A percentile compares a stretch with the other conserved stretches of the same genome.
Conservation (phyloP, 1,140 invertebrate species). For the Leptinotarsa defecta region DNA sequence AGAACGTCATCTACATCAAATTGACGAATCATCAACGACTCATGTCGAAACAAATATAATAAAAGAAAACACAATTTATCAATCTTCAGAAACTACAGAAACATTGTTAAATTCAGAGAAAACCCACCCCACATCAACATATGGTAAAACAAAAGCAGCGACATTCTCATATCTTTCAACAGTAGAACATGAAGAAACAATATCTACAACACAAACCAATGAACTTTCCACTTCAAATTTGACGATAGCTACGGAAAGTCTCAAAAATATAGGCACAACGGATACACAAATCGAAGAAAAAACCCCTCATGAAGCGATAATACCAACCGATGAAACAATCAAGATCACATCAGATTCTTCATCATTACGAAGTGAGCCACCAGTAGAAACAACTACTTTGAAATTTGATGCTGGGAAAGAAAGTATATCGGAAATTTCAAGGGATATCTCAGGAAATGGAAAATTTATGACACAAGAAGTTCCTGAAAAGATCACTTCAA, state of each 20-base stretch:
- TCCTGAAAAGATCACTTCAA: too few species aligned
- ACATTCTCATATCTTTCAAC: background rate
- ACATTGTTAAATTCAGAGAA: background rate
- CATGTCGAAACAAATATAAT: background rate
- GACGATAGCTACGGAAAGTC: background rate
- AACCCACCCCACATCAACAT: background rate
- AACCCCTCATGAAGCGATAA: too few species aligned
- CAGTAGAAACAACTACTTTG: too few species aligned
- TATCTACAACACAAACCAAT: background rate
- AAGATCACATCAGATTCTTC: too few species aligned
- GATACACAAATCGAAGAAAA: too few species aligned
- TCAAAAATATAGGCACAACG: background rate
- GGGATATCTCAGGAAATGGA: too few species aligned
- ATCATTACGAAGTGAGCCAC: too few species aligned
- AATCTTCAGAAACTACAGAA: conserved; percentile 12
- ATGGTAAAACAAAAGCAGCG: background rate
- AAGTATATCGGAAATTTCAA: too few species aligned
- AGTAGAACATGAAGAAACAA: conserved; percentile 11
- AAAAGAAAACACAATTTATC: background rate
- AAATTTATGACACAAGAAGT: too few species aligned
- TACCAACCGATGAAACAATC: background rate
- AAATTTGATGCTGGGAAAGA: too few species aligned
- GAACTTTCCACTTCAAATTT: background rate
- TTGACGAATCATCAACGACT: conserved; percentile 26
- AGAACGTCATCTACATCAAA: conserved; percentile 17